Conservation (phyloP, 2,888 invertebrate species). For the Drosophila histrio region DNA sequence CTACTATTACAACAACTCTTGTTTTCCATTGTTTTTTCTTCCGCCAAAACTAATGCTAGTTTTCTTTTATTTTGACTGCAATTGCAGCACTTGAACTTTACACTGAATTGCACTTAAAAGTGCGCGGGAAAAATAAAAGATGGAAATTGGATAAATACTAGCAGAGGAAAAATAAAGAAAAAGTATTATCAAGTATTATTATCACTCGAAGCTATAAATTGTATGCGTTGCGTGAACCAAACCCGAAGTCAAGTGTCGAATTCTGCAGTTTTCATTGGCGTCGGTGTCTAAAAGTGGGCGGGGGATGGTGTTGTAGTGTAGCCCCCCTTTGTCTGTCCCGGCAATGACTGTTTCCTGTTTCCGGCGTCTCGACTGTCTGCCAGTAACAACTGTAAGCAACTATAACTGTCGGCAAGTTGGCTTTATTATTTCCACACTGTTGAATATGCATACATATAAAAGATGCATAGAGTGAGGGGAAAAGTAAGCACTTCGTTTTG, state of each 20-base stretch:
- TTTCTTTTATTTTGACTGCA: not conserved
- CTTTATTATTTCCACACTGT: constrained; percentile 79
- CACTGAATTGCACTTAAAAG: constrained; percentile 44
- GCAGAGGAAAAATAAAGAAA: constrained; percentile 1
- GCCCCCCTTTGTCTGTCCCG: constrained; percentile 40
- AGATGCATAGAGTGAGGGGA: not conserved
- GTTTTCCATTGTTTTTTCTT: not conserved
- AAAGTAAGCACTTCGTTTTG: constrained; percentile 49
- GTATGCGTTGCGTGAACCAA: constrained; percentile 34
- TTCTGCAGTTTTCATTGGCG: constrained; percentile 45
- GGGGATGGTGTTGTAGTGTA: not conserved
- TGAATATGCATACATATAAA: constrained; percentile 69
- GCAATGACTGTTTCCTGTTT: constrained; percentile 73
- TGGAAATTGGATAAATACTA: not conserved
- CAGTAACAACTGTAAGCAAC: constrained; percentile 71
- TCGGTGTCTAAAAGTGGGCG: constrained; percentile 10
- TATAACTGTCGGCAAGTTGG: constrained; percentile 77
- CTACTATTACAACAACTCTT: too few species aligned
- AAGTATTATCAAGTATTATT: constrained; percentile 43
- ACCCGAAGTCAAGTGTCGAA: constrained; percentile 48
- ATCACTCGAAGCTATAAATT: constrained; percentile 52
- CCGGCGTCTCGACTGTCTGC: constrained; percentile 62
- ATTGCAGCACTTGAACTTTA: constrained; percentile 24
- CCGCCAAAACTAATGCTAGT: not conserved
- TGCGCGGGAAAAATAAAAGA: not conserved